phyloP scores from a whole-genome alignment of 2,797 vertebrate species.

The Pantherophis alleghaniensis region DNA sequence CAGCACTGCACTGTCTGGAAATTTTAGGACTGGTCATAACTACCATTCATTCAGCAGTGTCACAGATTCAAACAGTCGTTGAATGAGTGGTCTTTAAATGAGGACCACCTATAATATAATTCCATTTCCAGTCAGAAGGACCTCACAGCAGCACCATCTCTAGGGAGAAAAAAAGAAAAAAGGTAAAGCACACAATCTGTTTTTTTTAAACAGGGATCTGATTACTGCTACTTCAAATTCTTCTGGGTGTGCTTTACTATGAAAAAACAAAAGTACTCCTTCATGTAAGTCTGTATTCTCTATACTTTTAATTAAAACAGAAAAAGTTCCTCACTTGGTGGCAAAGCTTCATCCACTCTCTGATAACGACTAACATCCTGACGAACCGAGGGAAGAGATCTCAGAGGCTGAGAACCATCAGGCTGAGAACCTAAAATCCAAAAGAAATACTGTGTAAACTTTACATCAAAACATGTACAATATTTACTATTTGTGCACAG shows the following conservation, averaged over 20 bases:
- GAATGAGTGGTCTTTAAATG: not conserved
- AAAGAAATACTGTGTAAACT: not conserved
- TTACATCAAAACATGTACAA: not conserved
- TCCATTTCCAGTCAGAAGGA: not conserved
- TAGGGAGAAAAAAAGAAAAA: not conserved
- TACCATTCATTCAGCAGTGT: not conserved
- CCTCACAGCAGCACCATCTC: not conserved
- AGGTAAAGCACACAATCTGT: not conserved
- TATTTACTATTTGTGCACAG: not conserved
- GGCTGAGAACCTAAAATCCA: slow-evolving; percentile 75
- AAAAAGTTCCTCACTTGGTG: slow-evolving; percentile 86
- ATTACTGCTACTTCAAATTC: not conserved
- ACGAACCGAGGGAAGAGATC: slow-evolving; percentile 89
- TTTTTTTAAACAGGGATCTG: not conserved
- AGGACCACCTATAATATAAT: not conserved
- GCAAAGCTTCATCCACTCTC: slow-evolving; percentile 94
- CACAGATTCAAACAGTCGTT: not conserved
- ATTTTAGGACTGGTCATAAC: not conserved
- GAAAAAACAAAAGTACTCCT: not conserved
- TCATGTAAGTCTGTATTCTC: not conserved
- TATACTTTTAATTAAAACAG: slow-evolving; percentile 17
- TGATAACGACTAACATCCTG: slow-evolving; percentile 96
- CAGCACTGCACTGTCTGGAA: not conserved
- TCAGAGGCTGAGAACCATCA: slow-evolving; percentile 86
- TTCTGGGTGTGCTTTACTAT: not conserved